Percentiles rank a stretch among this genome's conserved stretches.
phyloP scores from a whole-genome alignment of 2,113 vertebrate genomes.

The Casuarius casuarius region DNA sequence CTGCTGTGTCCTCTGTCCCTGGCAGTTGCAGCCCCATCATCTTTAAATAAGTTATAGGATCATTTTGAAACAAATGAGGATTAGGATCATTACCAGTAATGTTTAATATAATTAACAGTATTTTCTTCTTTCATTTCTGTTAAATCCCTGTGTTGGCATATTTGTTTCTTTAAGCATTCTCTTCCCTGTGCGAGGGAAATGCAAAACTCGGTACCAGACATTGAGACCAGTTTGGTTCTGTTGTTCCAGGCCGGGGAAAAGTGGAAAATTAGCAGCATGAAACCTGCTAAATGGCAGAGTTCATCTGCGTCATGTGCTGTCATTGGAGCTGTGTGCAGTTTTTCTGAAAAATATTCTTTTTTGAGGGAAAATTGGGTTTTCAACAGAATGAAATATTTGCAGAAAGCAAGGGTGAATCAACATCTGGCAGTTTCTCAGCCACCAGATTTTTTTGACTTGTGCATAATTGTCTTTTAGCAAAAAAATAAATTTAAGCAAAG shows the following conservation, averaged over 20 bases:
- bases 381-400: constrained; percentile 16
- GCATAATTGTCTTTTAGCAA: background rate
- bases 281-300: background rate
- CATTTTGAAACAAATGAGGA: background rate
- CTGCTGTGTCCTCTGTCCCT: background rate
- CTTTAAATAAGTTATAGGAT: background rate
- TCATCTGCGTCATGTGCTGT: background rate
- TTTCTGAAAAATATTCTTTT: background rate
- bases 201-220: background rate
- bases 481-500: background rate
- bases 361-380: background rate
- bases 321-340: background rate
- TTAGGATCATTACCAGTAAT: background rate
- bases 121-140: background rate
- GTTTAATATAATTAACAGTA: background rate
- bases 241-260: background rate
- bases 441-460: background rate
- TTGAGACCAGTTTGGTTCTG: fast-evolving
- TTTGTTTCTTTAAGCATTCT: background rate
- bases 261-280: background rate
- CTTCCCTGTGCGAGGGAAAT: background rate
- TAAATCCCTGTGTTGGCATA: background rate
- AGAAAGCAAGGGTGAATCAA: constrained; percentile 1
- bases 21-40: background rate
- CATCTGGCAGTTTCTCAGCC: background rate